A percentile compares a stretch with the other conserved stretches of the same genome.
Conservation (phyloP, 2,797 vertebrate species). For the Podarcis siculus region DNA sequence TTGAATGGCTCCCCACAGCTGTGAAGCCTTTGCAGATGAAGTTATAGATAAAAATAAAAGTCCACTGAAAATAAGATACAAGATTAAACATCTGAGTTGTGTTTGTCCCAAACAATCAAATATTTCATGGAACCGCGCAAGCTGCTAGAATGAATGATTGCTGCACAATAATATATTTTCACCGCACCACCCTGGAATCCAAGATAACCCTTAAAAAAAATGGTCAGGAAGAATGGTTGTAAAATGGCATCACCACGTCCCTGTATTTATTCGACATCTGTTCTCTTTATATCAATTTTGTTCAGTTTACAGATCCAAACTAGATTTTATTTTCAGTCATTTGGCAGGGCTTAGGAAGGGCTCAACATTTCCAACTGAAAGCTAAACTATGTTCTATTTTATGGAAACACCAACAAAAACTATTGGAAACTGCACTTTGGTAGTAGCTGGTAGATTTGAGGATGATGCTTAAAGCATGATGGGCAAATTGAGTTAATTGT, state of each 20-base stretch:
- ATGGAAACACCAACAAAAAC: neutral
- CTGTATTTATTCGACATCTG: constrained; percentile 5
- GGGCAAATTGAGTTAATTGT: neutral
- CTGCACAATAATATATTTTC: constrained; percentile 9
- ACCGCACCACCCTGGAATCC: neutral
- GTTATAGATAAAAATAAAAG: neutral
- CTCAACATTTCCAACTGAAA: neutral
- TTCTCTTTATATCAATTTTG: constrained; percentile 6
- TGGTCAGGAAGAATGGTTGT: neutral
- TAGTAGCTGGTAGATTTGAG: neutral
- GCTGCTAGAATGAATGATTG: neutral
- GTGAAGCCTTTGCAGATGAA: neutral
- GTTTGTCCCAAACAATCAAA: constrained; percentile 3
- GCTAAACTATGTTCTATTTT: neutral
- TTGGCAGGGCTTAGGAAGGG: neutral
- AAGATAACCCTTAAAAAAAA: constrained; percentile 1
- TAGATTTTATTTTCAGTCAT: neutral
- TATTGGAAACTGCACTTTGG: neutral
- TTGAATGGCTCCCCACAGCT: neutral
- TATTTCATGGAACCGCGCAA: neutral
- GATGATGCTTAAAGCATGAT: neutral
- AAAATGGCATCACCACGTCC: constrained; percentile 1
- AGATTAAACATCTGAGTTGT: constrained; percentile 4
- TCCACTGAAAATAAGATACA: neutral
- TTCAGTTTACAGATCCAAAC: constrained; percentile 14